phyloP scores from a whole-genome alignment of 2,797 vertebrate species.

The Linurgus olivaceus region DNA sequence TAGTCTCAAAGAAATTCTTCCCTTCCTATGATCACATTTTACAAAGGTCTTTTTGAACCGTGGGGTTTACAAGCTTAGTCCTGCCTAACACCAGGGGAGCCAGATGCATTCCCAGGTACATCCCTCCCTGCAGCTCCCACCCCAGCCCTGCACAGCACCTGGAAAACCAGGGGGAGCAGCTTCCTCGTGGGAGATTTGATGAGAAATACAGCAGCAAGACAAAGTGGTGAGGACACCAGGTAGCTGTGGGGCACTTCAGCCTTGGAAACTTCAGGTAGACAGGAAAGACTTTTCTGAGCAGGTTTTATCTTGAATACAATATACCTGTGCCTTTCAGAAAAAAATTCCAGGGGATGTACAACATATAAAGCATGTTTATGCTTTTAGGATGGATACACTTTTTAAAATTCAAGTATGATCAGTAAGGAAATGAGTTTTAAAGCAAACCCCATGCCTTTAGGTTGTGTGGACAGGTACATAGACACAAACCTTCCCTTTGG shows the following conservation, averaged over 20 bases:
- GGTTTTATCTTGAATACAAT: background rate
- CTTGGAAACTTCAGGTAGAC: background rate
- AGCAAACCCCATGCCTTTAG: background rate
- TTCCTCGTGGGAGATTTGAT: background rate
- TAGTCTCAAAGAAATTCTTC: background rate
- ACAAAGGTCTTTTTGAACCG: background rate
- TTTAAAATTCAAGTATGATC: background rate
- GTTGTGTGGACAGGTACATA: background rate
- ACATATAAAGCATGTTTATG: accelerated
- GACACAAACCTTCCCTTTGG: background rate
- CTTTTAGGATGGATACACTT: background rate
- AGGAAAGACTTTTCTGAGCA: background rate
- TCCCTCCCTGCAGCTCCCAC: background rate
- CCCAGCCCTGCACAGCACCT: background rate
- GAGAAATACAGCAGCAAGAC: background rate
- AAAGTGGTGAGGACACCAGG: accelerated
- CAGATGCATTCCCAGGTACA: accelerated
- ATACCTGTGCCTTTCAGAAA: background rate
- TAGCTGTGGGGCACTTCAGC: background rate
- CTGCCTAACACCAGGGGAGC: background rate
- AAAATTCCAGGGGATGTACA: background rate
- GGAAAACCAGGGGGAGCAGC: background rate
- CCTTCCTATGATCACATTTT: background rate
- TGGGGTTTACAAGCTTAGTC: background rate
- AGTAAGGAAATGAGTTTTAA: background rate